A percentile compares a stretch with the other conserved stretches of the same genome.
Evolutionary conservation across 2,888 invertebrate species (phyloP).

Genomic region (Pediacus dermestoides): DNA sequence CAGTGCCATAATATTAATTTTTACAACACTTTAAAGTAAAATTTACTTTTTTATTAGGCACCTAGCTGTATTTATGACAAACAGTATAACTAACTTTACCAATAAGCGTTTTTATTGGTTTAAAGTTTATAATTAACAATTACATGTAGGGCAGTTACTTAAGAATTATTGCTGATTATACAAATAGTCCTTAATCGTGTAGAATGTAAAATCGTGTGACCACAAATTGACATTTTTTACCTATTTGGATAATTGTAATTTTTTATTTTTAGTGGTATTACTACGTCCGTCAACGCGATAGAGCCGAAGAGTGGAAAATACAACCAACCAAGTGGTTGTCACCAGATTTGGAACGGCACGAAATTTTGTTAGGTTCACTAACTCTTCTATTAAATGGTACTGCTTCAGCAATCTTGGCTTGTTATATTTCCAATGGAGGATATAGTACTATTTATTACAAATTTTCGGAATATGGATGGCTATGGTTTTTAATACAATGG

Average conservation of each 20-base stretch:
- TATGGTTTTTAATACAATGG: constrained; percentile 64
- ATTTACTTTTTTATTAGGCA: too few species aligned
- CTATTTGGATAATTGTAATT: constrained; percentile 15
- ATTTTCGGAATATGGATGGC: constrained; percentile 59
- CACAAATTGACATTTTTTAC: too few species aligned
- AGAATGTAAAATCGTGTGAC: too few species aligned
- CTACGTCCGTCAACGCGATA: constrained; percentile 60
- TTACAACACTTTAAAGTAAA: too few species aligned
- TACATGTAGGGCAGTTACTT: too few species aligned
- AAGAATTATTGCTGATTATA: too few species aligned
- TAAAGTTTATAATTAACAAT: too few species aligned
- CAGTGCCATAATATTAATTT: too few species aligned
- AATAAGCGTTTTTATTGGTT: too few species aligned
- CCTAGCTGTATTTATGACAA: too few species aligned
- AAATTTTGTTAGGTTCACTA: constrained; percentile 61
- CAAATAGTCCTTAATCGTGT: too few species aligned
- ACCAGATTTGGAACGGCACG: constrained; percentile 65
- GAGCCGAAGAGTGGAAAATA: constrained; percentile 68
- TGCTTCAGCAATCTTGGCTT: constrained; percentile 60
- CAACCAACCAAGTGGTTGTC: constrained; percentile 67
- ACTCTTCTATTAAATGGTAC: constrained; percentile 57
- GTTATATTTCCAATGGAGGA: constrained; percentile 66
- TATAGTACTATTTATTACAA: constrained; percentile 63
- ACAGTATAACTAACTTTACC: too few species aligned
- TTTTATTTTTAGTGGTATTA: constrained; percentile 62